Evolutionary conservation across 2,888 invertebrate species (phyloP).

Genomic region (Physocephala rufipes): DNA sequence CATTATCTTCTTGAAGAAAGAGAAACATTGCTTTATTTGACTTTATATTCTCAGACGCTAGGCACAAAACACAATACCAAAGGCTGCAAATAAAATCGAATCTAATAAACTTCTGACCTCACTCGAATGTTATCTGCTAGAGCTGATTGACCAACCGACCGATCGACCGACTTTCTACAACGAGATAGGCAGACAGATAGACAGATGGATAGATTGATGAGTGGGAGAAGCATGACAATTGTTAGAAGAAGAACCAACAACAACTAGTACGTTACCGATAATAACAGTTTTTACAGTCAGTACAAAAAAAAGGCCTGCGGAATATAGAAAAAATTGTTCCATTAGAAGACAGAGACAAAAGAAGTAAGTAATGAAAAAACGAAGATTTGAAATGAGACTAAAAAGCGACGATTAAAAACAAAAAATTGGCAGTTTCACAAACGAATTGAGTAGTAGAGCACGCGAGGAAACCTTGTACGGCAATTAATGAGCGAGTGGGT

Average conservation of each 20-base stretch:
- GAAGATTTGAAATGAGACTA: not conserved
- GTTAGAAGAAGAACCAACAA: too few species aligned
- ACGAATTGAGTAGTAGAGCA: not conserved
- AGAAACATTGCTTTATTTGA: too few species aligned
- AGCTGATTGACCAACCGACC: constrained; percentile 13
- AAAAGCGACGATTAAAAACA: not conserved
- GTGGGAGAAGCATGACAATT: not conserved
- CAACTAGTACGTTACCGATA: too few species aligned
- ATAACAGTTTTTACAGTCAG: too few species aligned
- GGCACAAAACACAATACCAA: too few species aligned
- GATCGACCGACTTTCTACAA: not conserved
- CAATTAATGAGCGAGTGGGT: not conserved
- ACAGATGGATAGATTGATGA: not conserved
- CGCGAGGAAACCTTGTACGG: not conserved
- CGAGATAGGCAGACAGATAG: not conserved
- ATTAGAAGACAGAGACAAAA: too few species aligned
- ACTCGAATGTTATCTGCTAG: constrained; percentile 21
- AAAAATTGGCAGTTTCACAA: not conserved
- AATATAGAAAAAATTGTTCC: too few species aligned
- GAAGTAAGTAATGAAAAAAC: too few species aligned
- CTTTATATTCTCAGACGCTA: too few species aligned
- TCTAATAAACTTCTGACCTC: constrained; percentile 19
- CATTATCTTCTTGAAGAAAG: too few species aligned
- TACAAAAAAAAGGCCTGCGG: too few species aligned
- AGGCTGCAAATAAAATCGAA: constrained; percentile 7